Conservation (phyloP, 2,113 vertebrate species). For the Cyphomyrus plagiostoma region DNA sequence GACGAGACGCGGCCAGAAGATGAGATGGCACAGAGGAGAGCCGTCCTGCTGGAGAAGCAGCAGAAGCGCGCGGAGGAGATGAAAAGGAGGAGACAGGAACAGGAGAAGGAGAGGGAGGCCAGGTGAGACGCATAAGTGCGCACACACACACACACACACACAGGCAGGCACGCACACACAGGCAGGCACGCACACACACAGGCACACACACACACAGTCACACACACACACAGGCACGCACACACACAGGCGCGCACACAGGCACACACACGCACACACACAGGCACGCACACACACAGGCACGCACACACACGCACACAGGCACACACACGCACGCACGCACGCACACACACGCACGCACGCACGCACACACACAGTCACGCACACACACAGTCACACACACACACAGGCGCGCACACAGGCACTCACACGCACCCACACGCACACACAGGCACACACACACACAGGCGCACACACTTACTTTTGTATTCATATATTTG, state of each 20-base stretch:
- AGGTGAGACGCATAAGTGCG: slow-evolving; percentile 49
- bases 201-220: neutral
- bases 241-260: too few species aligned
- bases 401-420: neutral
- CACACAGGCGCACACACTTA: too few species aligned
- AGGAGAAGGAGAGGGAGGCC: slow-evolving; percentile 75
- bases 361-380: too few species aligned
- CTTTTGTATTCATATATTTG: too few species aligned
- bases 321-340: too few species aligned
- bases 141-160: neutral
- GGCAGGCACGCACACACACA: too few species aligned
- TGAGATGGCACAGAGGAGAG: slow-evolving; percentile 78
- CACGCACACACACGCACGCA: too few species aligned
- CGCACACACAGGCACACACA: neutral
- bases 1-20: slow-evolving; percentile 70
- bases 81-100: slow-evolving; percentile 70
- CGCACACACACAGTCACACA: too few species aligned
- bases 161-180: neutral
- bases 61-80: slow-evolving; percentile 77
- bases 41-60: slow-evolving; percentile 76
- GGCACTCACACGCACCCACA: neutral
- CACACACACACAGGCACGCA: neutral
- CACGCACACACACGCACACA: too few species aligned
- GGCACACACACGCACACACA: too few species aligned
- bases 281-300: too few species aligned